Percentiles rank a stretch among this genome's conserved stretches.
phyloP scores from a whole-genome alignment of 2,113 vertebrate species.

The Oncorhynchus keta region DNA sequence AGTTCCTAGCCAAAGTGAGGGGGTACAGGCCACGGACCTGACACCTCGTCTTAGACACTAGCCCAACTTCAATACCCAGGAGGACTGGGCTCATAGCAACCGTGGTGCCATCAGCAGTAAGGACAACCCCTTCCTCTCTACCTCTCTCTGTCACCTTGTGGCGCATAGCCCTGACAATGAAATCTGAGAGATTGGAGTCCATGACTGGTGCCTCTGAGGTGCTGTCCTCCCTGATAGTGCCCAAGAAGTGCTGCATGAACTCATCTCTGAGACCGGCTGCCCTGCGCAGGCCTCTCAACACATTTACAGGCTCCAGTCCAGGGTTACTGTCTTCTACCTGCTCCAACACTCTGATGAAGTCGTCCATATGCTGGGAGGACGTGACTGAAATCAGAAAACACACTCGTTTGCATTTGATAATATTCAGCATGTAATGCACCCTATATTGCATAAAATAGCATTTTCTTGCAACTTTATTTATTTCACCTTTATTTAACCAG shows the following conservation, averaged over 20 bases:
- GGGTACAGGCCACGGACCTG: constrained; percentile 48
- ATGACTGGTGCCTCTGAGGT: constrained; percentile 27
- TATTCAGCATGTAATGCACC: background rate
- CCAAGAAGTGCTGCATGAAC: constrained; percentile 55
- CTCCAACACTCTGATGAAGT: constrained; percentile 69
- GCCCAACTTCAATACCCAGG: constrained; percentile 73
- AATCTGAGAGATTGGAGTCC: constrained; percentile 35
- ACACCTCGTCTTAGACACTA: constrained; percentile 30
- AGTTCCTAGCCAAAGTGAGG: constrained; percentile 66
- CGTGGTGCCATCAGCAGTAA: constrained; percentile 82
- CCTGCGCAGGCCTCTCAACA: constrained; percentile 46
- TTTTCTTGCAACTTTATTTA: too few relatives aligned
- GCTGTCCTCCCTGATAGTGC: background rate
- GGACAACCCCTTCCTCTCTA: constrained; percentile 72
- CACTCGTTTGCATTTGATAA: background rate
- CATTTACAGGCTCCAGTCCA: constrained; percentile 1
- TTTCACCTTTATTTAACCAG: too few relatives aligned
- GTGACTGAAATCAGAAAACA: constrained; percentile 53
- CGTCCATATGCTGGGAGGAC: constrained; percentile 67
- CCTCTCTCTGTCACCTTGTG: constrained; percentile 13
- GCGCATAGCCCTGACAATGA: constrained; percentile 46
- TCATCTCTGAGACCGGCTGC: constrained; percentile 36
- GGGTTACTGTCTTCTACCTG: constrained; percentile 58
- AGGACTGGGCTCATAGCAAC: constrained; percentile 79
- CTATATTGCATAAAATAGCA: too few relatives aligned